These are phyloP conservation scores for Sapajus apella DNA, from an alignment of 2,113 vertebrate genomes.

Conservation along the genomic window DNA sequence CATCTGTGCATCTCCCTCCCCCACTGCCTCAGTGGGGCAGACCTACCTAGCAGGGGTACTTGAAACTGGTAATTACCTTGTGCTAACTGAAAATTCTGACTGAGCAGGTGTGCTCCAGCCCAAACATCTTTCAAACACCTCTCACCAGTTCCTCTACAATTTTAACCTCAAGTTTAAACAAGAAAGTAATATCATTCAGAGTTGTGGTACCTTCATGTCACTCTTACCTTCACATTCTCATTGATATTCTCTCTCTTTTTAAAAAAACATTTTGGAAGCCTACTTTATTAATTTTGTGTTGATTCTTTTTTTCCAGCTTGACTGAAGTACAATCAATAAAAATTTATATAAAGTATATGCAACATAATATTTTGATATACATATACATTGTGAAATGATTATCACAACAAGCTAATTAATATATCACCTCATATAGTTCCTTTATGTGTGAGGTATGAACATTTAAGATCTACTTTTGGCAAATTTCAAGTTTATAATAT, in stretches of 20 bases:
- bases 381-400: neutral
- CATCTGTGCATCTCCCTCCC: neutral
- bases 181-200: neutral
- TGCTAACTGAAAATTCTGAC: neutral
- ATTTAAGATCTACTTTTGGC: neutral
- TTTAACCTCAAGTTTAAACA: conserved; percentile 39
- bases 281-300: neutral
- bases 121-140: neutral
- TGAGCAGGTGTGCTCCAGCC: neutral
- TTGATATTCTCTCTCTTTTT: neutral
- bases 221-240: neutral
- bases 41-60: neutral
- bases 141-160: neutral
- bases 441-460: neutral
- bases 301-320: neutral
- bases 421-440: neutral
- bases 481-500: neutral
- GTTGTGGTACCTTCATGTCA: neutral
- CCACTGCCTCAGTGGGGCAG: neutral
- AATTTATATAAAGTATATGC: neutral
- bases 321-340: neutral
- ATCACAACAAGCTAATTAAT: neutral
- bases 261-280: neutral
- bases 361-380: neutral
- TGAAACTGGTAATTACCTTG: neutral